Percentiles rank a stretch among this genome's conserved stretches.
Evolutionary conservation across 2,888 invertebrate genomes (phyloP).

Genomic region (Agrotis ipsilon): DNA sequence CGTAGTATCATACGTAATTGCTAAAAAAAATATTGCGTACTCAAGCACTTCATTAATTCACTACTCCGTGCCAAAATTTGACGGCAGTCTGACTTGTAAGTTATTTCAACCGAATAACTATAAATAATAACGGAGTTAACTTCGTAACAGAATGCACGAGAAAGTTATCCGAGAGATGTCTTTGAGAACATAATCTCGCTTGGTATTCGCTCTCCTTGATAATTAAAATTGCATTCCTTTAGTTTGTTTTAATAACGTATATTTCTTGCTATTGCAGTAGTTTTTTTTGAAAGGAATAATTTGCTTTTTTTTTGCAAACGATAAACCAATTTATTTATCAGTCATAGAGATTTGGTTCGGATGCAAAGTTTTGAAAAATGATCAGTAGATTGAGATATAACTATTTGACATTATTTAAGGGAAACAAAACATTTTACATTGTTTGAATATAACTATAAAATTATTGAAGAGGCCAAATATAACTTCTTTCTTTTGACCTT

Average conservation of each 20-base stretch:
- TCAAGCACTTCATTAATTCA: conserved; percentile 4
- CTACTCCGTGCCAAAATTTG: not conserved
- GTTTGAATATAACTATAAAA: not conserved
- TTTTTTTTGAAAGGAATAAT: not conserved
- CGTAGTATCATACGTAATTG: not conserved
- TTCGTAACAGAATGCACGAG: conserved; percentile 27
- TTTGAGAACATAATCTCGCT: conserved; percentile 32
- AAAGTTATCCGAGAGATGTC: conserved; percentile 35
- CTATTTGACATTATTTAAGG: too few relatives aligned
- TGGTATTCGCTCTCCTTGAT: conserved; percentile 4
- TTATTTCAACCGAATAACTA: conserved; percentile 41
- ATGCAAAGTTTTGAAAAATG: too few relatives aligned
- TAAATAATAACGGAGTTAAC: conserved; percentile 37
- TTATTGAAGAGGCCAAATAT: not conserved
- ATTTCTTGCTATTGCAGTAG: not conserved
- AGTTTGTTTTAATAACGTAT: conserved; percentile 13
- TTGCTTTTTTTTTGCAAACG: too few relatives aligned
- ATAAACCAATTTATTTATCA: too few relatives aligned
- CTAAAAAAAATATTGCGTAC: not conserved
- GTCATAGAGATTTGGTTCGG: too few relatives aligned
- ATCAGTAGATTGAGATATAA: too few relatives aligned
- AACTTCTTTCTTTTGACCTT: not conserved
- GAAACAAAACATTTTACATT: too few relatives aligned
- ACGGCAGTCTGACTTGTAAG: conserved; percentile 10
- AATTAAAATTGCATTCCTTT: conserved; percentile 25